Evolutionary conservation across 2,888 invertebrate species (phyloP).

Genomic region (Troides aeacus): DNA sequence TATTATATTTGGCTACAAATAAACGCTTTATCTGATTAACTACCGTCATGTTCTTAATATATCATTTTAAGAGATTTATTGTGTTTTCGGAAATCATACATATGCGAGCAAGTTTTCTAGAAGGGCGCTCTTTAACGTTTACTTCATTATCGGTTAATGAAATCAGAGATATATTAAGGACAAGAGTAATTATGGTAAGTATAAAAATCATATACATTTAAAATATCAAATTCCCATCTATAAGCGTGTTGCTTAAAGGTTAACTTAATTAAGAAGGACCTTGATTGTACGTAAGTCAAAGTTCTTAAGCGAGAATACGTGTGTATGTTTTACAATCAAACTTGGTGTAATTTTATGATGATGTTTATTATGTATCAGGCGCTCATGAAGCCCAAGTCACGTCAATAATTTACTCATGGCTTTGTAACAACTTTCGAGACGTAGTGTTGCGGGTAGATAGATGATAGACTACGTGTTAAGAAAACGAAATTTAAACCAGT

Average conservation of each 20-base stretch:
- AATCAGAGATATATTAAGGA: background rate
- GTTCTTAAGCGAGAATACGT: conserved; percentile 7
- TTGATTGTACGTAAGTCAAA: conserved; percentile 9
- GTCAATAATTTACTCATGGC: conserved; percentile 6
- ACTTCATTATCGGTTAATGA: background rate
- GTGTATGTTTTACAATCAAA: conserved; percentile 17
- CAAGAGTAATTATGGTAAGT: background rate
- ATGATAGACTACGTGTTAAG: background rate
- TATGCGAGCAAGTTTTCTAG: background rate
- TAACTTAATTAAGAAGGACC: conserved; percentile 9
- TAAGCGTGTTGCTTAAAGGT: background rate
- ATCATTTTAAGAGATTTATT: background rate
- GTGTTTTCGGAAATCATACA: background rate
- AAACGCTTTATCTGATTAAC: too few relatives aligned
- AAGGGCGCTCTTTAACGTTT: background rate
- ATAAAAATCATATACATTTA: background rate
- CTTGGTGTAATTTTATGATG: conserved; percentile 11
- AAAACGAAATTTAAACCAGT: background rate
- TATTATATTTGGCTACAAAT: too few relatives aligned
- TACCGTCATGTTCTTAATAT: too few relatives aligned
- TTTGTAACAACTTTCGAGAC: conserved; percentile 8
- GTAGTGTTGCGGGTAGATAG: background rate
- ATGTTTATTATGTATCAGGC: conserved; percentile 14
- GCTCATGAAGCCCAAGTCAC: conserved; percentile 5
- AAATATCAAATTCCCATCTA: background rate